Evolutionary conservation across 2,797 vertebrate species (phyloP), one percentile per base, ranked within the genome.

Genomic region (Oophaga sylvatica): DNA sequence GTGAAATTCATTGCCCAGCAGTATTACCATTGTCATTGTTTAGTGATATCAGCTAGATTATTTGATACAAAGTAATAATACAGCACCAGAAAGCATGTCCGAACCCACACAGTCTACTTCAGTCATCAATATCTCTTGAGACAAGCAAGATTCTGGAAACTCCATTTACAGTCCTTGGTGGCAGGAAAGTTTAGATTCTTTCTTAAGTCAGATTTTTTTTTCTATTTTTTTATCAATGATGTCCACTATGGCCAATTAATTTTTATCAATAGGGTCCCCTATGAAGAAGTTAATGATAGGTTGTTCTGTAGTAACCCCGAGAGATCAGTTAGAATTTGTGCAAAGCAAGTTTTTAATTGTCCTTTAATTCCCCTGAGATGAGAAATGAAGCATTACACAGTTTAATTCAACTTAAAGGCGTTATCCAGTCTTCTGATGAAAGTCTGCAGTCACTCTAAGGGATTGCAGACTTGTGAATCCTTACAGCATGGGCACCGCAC

Each of bases 1-100:
- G 62, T 68, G 63, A 79, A 62, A 56, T 68, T 68, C 26, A 78
- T 57, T 70, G 87, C 56, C 8, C 60, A 71, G 35, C 22, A 13
- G 76, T 73, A 56, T 5, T 57, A 59, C 56, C 35, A 53, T n/a
- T n/a, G 41, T 68, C 80, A 79, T 29, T 75, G 22, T 63, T 63
- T 75, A 22, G 35, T 26, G 26, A 26, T 26, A 26, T 26, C 26
- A 26, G 26, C 26, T 26, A 62, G 59, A 86, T 59, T 70, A 80
- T 57, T 71, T 86, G 29, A 41, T 80, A 80, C 15, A 22, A 63
- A 22, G 56, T 45, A 35, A 65, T 31, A 80, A 48, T 29, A n/a
- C 20, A 19, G 22, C 35, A 26, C 62, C 16, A 12, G 80, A 63
- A 35, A 22, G 31, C 11, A 41, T 22, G 35, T 2, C 79, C 60